Evolutionary conservation across 2,113 vertebrate genomes (phyloP), one percentile per base, ranked within the genome.

Genomic region (Mungos mungo): DNA sequence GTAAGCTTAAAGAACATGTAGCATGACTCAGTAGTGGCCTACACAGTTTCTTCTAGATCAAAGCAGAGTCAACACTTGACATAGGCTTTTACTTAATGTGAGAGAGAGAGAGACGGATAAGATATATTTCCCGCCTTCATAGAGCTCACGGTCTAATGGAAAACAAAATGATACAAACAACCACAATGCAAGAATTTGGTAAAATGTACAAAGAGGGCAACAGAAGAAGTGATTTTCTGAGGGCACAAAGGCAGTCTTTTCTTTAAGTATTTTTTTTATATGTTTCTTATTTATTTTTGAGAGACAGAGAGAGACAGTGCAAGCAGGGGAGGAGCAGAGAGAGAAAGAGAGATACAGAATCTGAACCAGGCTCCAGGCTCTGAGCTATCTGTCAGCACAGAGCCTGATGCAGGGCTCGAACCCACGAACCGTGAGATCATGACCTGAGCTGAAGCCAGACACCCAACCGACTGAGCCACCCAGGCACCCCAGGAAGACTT

Each of bases 1-100:
- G 95, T 96, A 85, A 10, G 45, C 95, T 96, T 97, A 97, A 96
- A 96, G 93, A 98, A 97, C 69, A 50, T 38, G 47, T 87, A 97
- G 88, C 93, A 81, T 95, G 5, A 5, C 87, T 77, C n/a, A 45
- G 10, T 45, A 45, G 10, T 45, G 98, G 93, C 88, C 95, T 52
- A 33, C 94, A 96, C 96, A 90, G 94, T 57, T n/a, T 96, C 29
- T 94, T 85, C 23, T 89, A 83, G 47, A 80, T 38, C 35, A 80
- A 95, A 94, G 77, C 11, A 69, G 88, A 92, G 41, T 83, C 96
- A 97, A 97, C 83, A 68, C 63, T 97, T 50, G 71, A 41, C 33
- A 31, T 77, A 54, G 27, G 19, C 15, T 0, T 97, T 93, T 93
- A 85, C 93, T 93, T 76, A 33, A 54, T 84, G 93, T 91, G 69